Evolutionary conservation across 2,888 invertebrate species (phyloP).

Genomic region (Volucella inanis): DNA sequence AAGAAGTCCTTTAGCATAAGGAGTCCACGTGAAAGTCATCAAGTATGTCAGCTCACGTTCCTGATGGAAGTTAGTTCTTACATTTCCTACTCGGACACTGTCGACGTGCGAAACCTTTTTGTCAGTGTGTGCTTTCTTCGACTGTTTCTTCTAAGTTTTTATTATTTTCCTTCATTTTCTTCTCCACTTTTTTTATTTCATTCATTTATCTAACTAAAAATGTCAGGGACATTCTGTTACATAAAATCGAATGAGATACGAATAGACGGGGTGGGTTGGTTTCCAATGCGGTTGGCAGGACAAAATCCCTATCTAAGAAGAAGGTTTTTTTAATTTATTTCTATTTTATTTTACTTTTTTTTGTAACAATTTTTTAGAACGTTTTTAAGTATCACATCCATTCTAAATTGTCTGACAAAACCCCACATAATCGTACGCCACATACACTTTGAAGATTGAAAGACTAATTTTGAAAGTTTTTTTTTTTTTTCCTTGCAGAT

Average conservation of each 20-base stretch:
- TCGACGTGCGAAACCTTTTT: conserved; percentile 59
- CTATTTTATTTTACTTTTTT: too few species aligned
- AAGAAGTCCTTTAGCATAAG: conserved; percentile 16
- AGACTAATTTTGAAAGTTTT: neutral
- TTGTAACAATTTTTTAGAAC: conserved; percentile 14
- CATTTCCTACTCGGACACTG: conserved; percentile 55
- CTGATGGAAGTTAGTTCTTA: conserved; percentile 48
- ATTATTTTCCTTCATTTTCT: neutral
- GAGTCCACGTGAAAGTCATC: conserved; percentile 58
- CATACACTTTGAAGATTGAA: neutral
- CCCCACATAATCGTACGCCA: neutral
- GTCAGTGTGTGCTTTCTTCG: conserved; percentile 26
- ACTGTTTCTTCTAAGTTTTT: neutral
- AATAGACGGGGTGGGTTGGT: conserved; percentile 9
- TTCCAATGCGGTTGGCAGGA: conserved; percentile 43
- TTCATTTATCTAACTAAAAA: conserved; percentile 42
- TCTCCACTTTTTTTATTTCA: conserved; percentile 13
- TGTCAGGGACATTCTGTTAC: conserved; percentile 40
- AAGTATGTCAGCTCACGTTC: conserved; percentile 66
- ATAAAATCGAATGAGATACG: conserved; percentile 35
- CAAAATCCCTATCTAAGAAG: conserved; percentile 11
- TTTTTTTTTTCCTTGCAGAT: conserved; percentile 48
- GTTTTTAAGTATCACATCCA: conserved; percentile 13
- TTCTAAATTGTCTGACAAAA: conserved; percentile 6
- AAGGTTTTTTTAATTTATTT: neutral